Percentiles rank a stretch among this genome's conserved stretches.
Conservation (phyloP, 2,888 invertebrate genomes). For the Drosophila heteroneura region DNA sequence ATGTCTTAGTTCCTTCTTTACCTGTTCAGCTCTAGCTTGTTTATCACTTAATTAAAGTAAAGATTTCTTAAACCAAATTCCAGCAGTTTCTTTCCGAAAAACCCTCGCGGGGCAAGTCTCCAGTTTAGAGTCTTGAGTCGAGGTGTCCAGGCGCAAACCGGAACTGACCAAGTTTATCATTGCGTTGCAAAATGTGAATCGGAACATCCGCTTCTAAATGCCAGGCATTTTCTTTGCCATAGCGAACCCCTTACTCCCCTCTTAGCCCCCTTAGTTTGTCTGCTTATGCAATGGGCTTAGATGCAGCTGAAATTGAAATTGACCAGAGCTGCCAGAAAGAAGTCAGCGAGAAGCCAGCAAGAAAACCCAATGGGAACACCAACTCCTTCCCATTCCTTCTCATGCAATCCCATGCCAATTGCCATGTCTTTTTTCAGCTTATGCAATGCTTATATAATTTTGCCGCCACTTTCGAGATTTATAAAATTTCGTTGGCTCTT, state of each 20-base stretch:
- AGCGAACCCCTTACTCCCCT: not conserved
- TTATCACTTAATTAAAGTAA: not conserved
- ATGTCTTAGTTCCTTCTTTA: not conserved
- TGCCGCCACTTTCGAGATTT: conserved; percentile 77
- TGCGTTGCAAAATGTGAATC: conserved; percentile 81
- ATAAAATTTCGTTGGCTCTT: conserved; percentile 54
- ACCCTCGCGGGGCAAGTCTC: conserved; percentile 22
- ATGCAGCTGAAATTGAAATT: conserved; percentile 61
- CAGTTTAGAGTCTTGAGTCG: conserved; percentile 2
- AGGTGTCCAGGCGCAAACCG: conserved; percentile 50
- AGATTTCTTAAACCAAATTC: not conserved
- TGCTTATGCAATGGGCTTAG: conserved; percentile 66
- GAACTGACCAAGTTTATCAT: conserved; percentile 78
- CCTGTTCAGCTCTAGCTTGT: not conserved
- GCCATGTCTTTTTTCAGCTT: conserved; percentile 50
- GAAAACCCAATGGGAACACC: conserved; percentile 9
- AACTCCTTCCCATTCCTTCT: not conserved
- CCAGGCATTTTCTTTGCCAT: conserved; percentile 59
- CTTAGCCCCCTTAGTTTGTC: not conserved
- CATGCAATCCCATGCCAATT: conserved; percentile 16
- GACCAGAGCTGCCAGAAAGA: conserved; percentile 50
- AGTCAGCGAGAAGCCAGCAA: not conserved
- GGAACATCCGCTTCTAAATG: conserved; percentile 81
- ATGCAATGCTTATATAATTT: conserved; percentile 79
- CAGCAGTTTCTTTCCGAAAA: not conserved